A percentile compares a stretch with the other conserved stretches of the same genome.
Conservation (phyloP, 2,113 vertebrate genomes). For the Oreocharis arfaki region DNA sequence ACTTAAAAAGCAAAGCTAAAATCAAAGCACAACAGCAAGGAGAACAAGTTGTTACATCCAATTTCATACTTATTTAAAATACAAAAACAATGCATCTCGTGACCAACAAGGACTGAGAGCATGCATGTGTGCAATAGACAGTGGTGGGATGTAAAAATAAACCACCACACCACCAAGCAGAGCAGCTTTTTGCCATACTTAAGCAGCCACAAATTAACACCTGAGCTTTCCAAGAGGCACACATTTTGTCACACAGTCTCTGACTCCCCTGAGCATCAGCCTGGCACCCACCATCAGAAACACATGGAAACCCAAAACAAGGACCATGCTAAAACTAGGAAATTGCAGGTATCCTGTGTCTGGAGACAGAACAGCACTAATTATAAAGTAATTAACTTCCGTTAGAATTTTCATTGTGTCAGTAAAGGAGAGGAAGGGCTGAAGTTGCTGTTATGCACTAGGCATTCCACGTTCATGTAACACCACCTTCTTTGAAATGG, state of each 20-base stretch:
- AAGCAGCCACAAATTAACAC: not conserved
- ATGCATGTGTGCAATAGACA: accelerated
- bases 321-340: not conserved
- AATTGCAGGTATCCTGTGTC: not conserved
- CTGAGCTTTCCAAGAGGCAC: not conserved
- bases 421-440: not conserved
- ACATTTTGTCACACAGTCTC: accelerated
- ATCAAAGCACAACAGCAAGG: not conserved
- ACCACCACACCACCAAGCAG: accelerated
- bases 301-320: not conserved
- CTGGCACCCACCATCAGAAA: not conserved
- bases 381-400: not conserved
- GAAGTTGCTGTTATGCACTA: not conserved
- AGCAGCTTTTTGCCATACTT: not conserved
- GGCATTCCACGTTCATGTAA: not conserved
- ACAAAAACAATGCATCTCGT: accelerated
- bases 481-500: not conserved
- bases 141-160: not conserved
- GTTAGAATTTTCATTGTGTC: not conserved
- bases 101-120: not conserved
- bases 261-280: not conserved
- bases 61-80: not conserved
- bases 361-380: not conserved
- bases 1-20: not conserved
- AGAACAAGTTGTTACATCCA: accelerated